Evolutionary conservation across 2,888 invertebrate species (phyloP), one percentile per base, ranked within the genome.

Genomic region (Octonoba sinensis): DNA sequence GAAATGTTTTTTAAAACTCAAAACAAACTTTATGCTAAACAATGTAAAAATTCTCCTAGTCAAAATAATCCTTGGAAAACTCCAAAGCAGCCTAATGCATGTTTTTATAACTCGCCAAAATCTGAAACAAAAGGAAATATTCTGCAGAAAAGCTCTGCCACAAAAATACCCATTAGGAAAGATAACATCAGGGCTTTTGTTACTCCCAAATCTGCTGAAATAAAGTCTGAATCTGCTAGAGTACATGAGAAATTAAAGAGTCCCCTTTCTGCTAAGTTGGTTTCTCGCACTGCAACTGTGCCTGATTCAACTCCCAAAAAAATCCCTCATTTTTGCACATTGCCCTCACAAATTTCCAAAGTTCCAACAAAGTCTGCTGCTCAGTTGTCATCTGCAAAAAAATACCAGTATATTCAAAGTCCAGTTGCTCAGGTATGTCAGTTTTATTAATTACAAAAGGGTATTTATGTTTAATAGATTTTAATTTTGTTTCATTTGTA

Each of bases 161-260:
- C 79, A 11, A 81, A 81, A 49, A 81, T 81, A 47, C 79, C 79
- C n/a, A 49, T 81, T 15, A 36, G 67, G 24, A 81, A 81, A 49
- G 20, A 56, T 44, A 64, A 73, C 8, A 67, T 36, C 11, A 2
- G 36, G 36, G 36, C 46, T 27, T 15, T 49, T 49, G 49, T 20
- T 22, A 46, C 46, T 49, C 65, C 65, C 1, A 24, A 49, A 36
- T 12, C n/a, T n/a, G 22, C 54, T 49, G 27, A 24, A 24, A 47
- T 16, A 8, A 20, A 54, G 1, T 15, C 27, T 8, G 12, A 24
- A n/a, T 22, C 18, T 36, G 1, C 18, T 18, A 12, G 13, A 3
- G 36, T 44, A 18, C 16, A 36, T 44, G 62, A 62, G 44, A 62
- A 44, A 62, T n/a, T 44, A 3, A 62, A 44, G 44, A 62, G 44